Conservation (phyloP, 2,113 vertebrate genomes). For the Phylloscopus trochilus region DNA sequence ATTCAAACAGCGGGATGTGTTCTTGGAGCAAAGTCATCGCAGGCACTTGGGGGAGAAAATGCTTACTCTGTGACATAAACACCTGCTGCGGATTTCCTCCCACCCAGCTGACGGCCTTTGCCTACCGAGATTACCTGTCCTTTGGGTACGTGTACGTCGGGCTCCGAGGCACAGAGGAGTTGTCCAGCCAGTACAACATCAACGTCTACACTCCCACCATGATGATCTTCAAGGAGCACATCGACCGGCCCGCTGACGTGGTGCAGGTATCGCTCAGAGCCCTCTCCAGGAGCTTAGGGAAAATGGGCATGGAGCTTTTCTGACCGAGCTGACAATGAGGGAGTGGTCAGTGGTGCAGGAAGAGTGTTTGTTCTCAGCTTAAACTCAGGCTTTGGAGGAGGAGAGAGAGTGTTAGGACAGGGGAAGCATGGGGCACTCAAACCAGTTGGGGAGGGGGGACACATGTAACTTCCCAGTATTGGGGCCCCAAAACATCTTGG, state of each 20-base stretch:
- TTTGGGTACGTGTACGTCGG: slow-evolving; percentile 92
- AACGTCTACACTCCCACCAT: slow-evolving; percentile 88
- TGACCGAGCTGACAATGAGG: fast-evolving
- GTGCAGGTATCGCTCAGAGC: slow-evolving; percentile 82
- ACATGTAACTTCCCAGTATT: not conserved
- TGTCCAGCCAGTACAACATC: slow-evolving; percentile 87
- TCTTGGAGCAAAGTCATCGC: not conserved
- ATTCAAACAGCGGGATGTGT: not conserved
- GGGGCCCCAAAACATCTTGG: not conserved
- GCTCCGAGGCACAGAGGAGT: slow-evolving; percentile 77
- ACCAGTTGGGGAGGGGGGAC: not conserved
- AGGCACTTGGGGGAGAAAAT: fast-evolving
- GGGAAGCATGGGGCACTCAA: not conserved
- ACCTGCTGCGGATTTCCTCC: not conserved
- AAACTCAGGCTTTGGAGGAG: not conserved
- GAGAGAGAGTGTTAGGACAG: not conserved
- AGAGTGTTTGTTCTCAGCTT: not conserved
- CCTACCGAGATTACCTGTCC: slow-evolving; percentile 88
- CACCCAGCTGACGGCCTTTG: slow-evolving; percentile 86
- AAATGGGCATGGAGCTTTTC: fast-evolving
- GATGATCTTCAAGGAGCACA: slow-evolving; percentile 90
- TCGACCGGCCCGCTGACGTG: slow-evolving; percentile 81
- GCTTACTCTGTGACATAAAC: not conserved
- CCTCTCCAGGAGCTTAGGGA: fast-evolving
- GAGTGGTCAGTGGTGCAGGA: not conserved